Evolutionary conservation across 1,140 invertebrate species (phyloP).

Genomic region (Tenebrio molitor): DNA sequence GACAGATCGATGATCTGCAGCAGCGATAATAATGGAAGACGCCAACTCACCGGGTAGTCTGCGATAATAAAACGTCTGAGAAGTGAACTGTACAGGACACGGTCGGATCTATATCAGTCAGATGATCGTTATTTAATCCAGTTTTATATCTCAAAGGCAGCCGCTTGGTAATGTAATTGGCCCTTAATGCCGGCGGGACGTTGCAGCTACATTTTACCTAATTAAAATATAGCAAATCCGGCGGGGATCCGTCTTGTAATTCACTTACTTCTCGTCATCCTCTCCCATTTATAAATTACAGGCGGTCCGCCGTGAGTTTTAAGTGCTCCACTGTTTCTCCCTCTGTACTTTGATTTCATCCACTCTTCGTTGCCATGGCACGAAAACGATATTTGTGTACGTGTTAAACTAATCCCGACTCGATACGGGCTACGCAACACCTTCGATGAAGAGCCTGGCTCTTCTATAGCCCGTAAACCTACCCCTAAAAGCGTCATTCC

Average conservation of each 20-base stretch:
- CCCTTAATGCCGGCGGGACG: slow-evolving; percentile 48
- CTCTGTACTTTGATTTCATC: slow-evolving; percentile 34
- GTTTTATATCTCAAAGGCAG: slow-evolving; percentile 50
- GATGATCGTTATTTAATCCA: slow-evolving; percentile 48
- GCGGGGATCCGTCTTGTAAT: slow-evolving; percentile 50
- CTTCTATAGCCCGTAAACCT: too few relatives aligned
- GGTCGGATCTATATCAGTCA: slow-evolving; percentile 36
- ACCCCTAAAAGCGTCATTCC: too few relatives aligned
- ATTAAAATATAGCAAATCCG: slow-evolving; percentile 54
- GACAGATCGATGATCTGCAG: slow-evolving; percentile 34
- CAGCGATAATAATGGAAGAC: slow-evolving; percentile 26
- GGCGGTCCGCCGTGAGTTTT: slow-evolving; percentile 47
- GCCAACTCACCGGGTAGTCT: slow-evolving; percentile 34
- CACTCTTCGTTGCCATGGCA: not conserved
- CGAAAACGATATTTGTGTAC: too few relatives aligned
- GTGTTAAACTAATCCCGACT: too few relatives aligned
- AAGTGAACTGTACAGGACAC: slow-evolving; percentile 32
- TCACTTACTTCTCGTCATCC: slow-evolving; percentile 51
- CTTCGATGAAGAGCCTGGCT: too few relatives aligned
- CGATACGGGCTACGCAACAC: too few relatives aligned
- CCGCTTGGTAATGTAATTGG: slow-evolving; percentile 52
- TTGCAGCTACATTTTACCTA: slow-evolving; percentile 52
- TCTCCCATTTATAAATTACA: slow-evolving; percentile 52
- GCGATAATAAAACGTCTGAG: slow-evolving; percentile 19
- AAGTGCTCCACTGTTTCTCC: slow-evolving; percentile 44